Percentiles rank a stretch among this genome's conserved stretches.
Evolutionary conservation across 1,140 invertebrate species (phyloP).

Genomic region (Zaprionus nigranus): DNA sequence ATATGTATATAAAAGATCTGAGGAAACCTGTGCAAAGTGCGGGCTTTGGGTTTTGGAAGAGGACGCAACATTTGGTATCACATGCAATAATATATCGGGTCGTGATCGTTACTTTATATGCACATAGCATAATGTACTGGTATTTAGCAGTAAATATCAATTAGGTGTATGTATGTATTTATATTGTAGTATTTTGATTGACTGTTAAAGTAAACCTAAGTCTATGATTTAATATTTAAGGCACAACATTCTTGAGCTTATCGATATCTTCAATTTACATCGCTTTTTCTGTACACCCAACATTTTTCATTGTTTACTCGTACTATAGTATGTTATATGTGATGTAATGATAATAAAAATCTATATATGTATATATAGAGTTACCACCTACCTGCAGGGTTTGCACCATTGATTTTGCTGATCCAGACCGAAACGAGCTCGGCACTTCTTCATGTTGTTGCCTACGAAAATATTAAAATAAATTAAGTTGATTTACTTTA

Average conservation of each 20-base stretch:
- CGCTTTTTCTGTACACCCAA: not conserved
- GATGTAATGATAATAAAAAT: not conserved
- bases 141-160: not conserved
- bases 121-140: not conserved
- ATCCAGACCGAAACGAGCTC: conserved; percentile 98
- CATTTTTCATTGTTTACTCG: not conserved
- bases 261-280: not conserved
- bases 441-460: conserved; percentile 99
- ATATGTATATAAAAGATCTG: not conserved
- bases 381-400: conserved; percentile 95
- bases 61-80: not conserved
- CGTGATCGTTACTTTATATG: not conserved
- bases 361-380: not conserved
- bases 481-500: not conserved
- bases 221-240: not conserved
- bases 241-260: not conserved
- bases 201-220: not conserved
- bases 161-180: not conserved
- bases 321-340: not conserved
- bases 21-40: conserved; percentile 2
- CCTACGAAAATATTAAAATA: conserved; percentile 85
- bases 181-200: not conserved
- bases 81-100: not conserved
- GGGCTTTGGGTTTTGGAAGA: not conserved
- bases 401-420: conserved; percentile 99